Percentiles rank a stretch among this genome's conserved stretches.
phyloP scores from a whole-genome alignment of 2,113 vertebrate species.

The Corythaeola cristata region DNA sequence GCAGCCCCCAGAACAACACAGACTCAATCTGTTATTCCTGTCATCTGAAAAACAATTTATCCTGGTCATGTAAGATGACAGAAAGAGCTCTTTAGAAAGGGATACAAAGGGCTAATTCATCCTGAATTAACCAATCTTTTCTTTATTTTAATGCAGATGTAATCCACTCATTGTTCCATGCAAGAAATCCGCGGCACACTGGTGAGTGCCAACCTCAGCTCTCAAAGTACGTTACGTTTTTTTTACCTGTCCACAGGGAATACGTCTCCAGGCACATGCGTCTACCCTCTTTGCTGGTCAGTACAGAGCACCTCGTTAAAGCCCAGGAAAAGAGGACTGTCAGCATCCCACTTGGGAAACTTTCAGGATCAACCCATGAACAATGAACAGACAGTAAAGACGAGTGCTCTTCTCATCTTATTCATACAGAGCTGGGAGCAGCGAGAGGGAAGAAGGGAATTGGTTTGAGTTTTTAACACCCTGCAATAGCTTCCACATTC shows the following conservation, averaged over 20 bases:
- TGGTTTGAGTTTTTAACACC: neutral
- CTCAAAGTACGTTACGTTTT: neutral
- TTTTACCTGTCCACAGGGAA: neutral
- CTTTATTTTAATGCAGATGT: neutral
- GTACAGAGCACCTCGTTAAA: neutral
- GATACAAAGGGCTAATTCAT: neutral
- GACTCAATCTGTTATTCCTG: neutral
- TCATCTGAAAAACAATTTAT: neutral
- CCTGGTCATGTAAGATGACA: neutral
- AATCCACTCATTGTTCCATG: neutral
- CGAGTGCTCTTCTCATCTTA: neutral
- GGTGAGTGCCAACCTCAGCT: neutral
- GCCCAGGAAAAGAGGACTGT: neutral
- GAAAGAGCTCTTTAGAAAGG: neutral
- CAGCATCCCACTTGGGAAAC: neutral
- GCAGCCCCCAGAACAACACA: neutral
- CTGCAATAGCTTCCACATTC: neutral
- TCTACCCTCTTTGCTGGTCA: neutral
- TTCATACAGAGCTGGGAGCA: neutral
- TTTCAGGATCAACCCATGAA: neutral
- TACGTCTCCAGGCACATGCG: neutral
- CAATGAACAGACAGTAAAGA: rapidly evolving
- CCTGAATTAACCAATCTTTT: neutral
- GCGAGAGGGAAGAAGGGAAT: neutral
- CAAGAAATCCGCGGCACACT: neutral